phyloP scores from a whole-genome alignment of 1,140 invertebrate genomes.

The Monomorium pharaonis region DNA sequence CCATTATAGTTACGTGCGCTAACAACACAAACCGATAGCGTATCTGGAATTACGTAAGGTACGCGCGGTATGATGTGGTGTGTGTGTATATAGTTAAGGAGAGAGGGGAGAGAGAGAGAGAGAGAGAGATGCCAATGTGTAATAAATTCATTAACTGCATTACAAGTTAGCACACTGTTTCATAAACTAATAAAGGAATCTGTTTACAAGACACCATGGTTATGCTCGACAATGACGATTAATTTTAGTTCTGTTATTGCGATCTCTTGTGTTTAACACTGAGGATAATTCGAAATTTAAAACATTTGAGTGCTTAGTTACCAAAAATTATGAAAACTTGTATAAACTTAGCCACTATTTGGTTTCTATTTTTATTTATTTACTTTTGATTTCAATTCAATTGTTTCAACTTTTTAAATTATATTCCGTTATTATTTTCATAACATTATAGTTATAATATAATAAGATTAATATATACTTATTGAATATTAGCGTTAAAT shows the following conservation, averaged over 20 bases:
- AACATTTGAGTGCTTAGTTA: too few species aligned
- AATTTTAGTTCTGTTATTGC: too few species aligned
- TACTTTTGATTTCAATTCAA: too few species aligned
- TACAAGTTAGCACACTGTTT: too few species aligned
- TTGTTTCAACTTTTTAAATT: too few species aligned
- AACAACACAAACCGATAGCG: slow-evolving; percentile 46
- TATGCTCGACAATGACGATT: too few species aligned
- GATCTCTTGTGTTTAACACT: too few species aligned
- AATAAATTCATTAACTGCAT: neutral
- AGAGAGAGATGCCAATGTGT: neutral
- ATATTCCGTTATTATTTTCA: neutral
- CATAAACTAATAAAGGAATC: neutral
- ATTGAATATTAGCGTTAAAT: neutral
- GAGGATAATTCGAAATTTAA: too few species aligned
- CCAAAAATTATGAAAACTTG: too few species aligned
- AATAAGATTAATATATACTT: neutral
- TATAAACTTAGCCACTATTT: too few species aligned
- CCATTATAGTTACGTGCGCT: slow-evolving; percentile 5
- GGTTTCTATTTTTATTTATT: too few species aligned
- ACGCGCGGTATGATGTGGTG: slow-evolving; percentile 46
- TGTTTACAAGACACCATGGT: too few species aligned
- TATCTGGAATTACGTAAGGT: slow-evolving; percentile 63
- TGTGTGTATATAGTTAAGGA: slow-evolving; percentile 3
- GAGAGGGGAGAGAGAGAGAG: neutral
- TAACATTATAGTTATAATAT: neutral